These are phyloP conservation scores for Unio pictorum DNA, from an alignment of 2,888 invertebrate species.

Conservation along the genomic window DNA sequence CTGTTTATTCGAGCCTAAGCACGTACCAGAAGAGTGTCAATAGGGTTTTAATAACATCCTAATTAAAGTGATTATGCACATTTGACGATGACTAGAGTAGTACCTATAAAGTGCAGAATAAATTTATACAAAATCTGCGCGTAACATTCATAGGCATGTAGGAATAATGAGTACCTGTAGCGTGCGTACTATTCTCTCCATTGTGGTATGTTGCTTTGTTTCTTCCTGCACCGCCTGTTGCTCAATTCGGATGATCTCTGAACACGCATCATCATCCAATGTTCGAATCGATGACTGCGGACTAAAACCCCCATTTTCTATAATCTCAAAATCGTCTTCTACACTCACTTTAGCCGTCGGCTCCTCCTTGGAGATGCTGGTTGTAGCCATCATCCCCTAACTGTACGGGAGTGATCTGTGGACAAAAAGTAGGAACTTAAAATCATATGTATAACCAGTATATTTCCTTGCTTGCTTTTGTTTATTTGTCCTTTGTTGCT, in stretches of 20 bases:
- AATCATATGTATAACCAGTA: not conserved
- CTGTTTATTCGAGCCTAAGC: too few species aligned
- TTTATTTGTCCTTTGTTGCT: too few species aligned
- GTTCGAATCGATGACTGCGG: conserved; percentile 55
- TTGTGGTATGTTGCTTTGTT: conserved; percentile 31
- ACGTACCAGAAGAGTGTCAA: too few species aligned
- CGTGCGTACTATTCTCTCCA: conserved; percentile 58
- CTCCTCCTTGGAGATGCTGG: conserved; percentile 33
- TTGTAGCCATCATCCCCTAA: conserved; percentile 41
- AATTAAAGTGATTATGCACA: too few species aligned
- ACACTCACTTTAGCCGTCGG: conserved; percentile 9
- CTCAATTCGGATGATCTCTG: conserved; percentile 65
- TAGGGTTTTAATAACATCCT: too few species aligned
- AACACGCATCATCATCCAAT: conserved; percentile 63
- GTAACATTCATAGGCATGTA: not conserved
- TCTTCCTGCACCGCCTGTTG: conserved; percentile 50
- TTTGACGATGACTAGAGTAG: too few species aligned
- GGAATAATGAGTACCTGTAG: conserved; percentile 50
- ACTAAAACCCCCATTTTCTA: conserved; percentile 64
- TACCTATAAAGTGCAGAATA: too few species aligned
- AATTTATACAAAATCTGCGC: too few species aligned
- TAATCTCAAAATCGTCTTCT: conserved; percentile 48
- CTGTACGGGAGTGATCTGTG: too few species aligned
- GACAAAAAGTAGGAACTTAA: not conserved
- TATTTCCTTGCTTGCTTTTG: too few species aligned